Base-by-base conservation (phyloP, 2,888 invertebrate species). In the Drosophila peninsularis region DNA sequence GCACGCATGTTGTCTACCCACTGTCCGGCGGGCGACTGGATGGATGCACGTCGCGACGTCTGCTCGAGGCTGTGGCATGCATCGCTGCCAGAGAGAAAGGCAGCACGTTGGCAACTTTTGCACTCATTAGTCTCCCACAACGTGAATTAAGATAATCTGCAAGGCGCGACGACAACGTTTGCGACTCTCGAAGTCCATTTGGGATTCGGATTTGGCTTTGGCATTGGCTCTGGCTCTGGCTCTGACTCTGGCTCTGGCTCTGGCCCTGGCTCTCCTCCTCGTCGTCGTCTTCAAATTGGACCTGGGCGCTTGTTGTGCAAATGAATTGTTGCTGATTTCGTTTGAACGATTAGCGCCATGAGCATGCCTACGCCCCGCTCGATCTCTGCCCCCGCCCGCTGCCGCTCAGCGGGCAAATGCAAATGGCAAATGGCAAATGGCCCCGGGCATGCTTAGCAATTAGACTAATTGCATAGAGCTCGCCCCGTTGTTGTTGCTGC, bases 91-190 rank as follows among this genome's bases (percentile, higher is more conserved):
- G 34, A 56, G 74, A 74, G 74, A 74, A 77, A 74, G 77, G 73
- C 65, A 68, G 62, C 71, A 61, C 75, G 78, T 75, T 76, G 75
- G 72, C 82, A 71, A 77, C 80, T 90, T 89, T 86, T 88, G 87
- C 90, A 91, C 91, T 91, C 91, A 91, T 91, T 91, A 91, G 91
- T 91, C 91, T 92, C 92, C 92, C 92, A 92, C 91, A 92, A 91
- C 91, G 91, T 91, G 92, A 91, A 91, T 91, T 91, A 91, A 92
- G 91, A 92, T 91, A 92, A 91, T 91, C 91, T 91, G 67, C 52
- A 19, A 47, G 54, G 71, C 50, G 82, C 77, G 63, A 80, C 77
- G 77, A 77, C 80, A 73, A 72, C 60, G 62, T 53, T 53, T 50
- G 65, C 52, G 45, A 65, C 65, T 41, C 19, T 47, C 52, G 30